Evolutionary conservation across 2,113 vertebrate species (phyloP), one percentile per base, ranked within the genome.

Genomic region (Parus major): DNA sequence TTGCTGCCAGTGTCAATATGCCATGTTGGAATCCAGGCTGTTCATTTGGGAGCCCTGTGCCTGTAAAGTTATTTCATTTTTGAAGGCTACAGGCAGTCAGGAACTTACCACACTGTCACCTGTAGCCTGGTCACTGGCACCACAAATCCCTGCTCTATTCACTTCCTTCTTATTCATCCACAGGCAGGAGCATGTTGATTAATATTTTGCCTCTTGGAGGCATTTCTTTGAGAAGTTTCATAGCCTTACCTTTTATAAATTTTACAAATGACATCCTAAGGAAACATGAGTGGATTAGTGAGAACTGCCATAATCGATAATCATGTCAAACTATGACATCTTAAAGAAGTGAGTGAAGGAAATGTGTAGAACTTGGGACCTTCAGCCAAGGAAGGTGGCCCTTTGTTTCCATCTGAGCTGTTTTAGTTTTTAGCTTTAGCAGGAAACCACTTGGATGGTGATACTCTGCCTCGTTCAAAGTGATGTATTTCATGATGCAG

Each of bases 91-190:
- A 60, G 7, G 27, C 64, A 46, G 31, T 52, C 21, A 87, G 66
- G 19, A 83, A 19, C 6, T 77, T 73, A 5, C 0, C 0, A 1
- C 57, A 31, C 29, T 91, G 33, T 36, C 52, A 33, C 15, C 12
- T 15, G 28, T 9, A 44, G 39, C n/a, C 44, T 76, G 35, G 7
- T 64, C 64, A 55, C 29, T 33, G 46, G 25, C 53, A 72, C 27
- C 28, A 72, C 28, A 77, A 57, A 65, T 23, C 33, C 23, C 49
- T 60, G 49, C 41, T 69, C 46, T 69, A 7, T 35, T 60, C 4
- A 4, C 47, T 8, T 4, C 29, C 15, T 12, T 44, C 39, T 44
- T 55, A 14, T 60, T 39, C 28, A 83, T 56, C 24, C 33, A 29
- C 41, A 61, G 60, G 18, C 70, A 53, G 21, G 17, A 55, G 21